phyloP scores from a whole-genome alignment of 2,797 vertebrate genomes.

The Gymnoscopelus braueri region DNA sequence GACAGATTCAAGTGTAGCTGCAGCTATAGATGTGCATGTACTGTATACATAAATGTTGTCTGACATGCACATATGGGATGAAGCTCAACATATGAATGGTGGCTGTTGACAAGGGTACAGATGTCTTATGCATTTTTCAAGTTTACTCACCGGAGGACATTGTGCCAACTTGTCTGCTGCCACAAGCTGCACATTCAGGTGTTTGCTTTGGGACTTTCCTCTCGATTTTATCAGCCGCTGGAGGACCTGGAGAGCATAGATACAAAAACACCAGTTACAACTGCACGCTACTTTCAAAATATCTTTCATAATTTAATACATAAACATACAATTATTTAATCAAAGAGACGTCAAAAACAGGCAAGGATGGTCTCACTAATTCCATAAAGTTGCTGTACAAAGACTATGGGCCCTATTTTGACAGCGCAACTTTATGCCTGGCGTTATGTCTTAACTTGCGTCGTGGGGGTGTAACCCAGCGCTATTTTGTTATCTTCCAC shows the following conservation, averaged over 20 bases:
- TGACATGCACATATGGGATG: not conserved
- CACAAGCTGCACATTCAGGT: conserved; percentile 97
- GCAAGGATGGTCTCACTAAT: no score
- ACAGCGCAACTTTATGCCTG: no score
- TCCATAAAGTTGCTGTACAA: not conserved
- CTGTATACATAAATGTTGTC: not conserved
- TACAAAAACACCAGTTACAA: conserved; percentile 6
- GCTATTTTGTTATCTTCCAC: no score
- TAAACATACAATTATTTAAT: no score
- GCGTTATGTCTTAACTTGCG: no score
- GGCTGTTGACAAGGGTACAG: not conserved
- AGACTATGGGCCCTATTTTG: not conserved
- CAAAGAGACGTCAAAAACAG: not conserved
- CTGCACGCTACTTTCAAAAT: no score
- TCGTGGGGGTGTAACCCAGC: no score
- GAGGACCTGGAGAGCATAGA: conserved; percentile 84
- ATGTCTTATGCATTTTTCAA: not conserved
- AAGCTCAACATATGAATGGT: not conserved
- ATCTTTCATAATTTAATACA: no score
- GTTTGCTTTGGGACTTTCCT: conserved; percentile 98
- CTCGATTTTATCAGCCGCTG: conserved; percentile 97
- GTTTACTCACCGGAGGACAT: conserved; percentile 92
- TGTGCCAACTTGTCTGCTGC: conserved; percentile 97
- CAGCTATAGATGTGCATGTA: not conserved
- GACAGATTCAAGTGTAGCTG: conserved; percentile 3